Conservation (phyloP, 1,140 invertebrate genomes). For the Papilio polyxenes region DNA sequence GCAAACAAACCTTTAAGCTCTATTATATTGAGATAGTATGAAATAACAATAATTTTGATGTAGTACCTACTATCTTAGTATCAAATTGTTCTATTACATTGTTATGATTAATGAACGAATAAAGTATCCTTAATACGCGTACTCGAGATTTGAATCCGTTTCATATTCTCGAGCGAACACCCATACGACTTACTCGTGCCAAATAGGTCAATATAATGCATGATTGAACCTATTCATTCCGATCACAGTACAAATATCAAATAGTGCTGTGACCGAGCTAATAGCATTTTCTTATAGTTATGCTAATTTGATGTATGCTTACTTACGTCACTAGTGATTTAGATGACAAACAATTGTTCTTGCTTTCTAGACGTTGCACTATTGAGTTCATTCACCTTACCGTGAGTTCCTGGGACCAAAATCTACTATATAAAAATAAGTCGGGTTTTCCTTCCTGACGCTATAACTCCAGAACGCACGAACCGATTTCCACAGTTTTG, state of each 20-base stretch:
- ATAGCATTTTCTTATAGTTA: slow-evolving; percentile 14
- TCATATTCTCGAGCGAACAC: slow-evolving; percentile 17
- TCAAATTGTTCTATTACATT: slow-evolving; percentile 10
- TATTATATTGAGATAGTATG: not conserved
- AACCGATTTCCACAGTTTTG: too few species aligned
- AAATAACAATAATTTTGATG: not conserved
- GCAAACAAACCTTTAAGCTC: not conserved
- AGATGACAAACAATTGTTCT: not conserved
- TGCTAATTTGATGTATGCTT: slow-evolving; percentile 23
- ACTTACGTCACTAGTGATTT: slow-evolving; percentile 13
- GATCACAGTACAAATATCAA: slow-evolving; percentile 16
- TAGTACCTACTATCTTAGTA: not conserved
- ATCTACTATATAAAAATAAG: too few species aligned
- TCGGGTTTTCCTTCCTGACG: too few species aligned
- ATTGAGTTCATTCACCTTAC: slow-evolving; percentile 4
- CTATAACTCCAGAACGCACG: too few species aligned
- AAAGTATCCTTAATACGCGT: not conserved
- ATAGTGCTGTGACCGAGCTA: slow-evolving; percentile 4
- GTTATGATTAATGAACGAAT: not conserved
- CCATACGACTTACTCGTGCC: slow-evolving; percentile 12
- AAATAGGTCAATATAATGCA: slow-evolving; percentile 35
- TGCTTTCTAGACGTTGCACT: not conserved
- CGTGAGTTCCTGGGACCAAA: too few species aligned
- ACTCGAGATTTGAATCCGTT: slow-evolving; percentile 33
- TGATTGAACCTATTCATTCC: slow-evolving; percentile 28